Evolutionary conservation across 1,140 invertebrate genomes (phyloP), one percentile per base, ranked within the genome.

Genomic region (Aphis craccivora): DNA sequence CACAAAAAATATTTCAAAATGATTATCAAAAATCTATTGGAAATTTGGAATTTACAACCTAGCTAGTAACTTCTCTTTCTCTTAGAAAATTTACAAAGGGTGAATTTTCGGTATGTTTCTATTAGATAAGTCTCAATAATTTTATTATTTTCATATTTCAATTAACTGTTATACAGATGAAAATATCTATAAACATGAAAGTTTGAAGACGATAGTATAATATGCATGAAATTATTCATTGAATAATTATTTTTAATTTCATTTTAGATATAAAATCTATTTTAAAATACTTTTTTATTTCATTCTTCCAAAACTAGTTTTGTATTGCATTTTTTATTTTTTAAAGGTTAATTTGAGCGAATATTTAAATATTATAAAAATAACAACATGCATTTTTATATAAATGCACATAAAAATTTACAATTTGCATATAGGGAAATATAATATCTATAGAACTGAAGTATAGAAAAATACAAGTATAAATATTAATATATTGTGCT

Each of bases 361-460:
- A 53, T 53, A 53, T 53, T 76, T 76, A 76, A 76, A 35, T 76
- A 76, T n/a, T 67, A n/a, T 76, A 76, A 76, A 76, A 76, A 76
- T 76, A n/a, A 76, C n/a, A 35, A n/a, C 0, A 35, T 67, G 60
- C 60, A 67, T 67, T 67, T 76, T n/a, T 76, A 76, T 76, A n/a
- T n/a, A 76, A 76, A 76, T 76, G 1, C 60, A 18, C 30, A 76
- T 76, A 76, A n/a, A n/a, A 76, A 76, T 76, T 4, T 76, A n/a
- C 60, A 18, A 76, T 76, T 76, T 76, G n/a, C 60, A 67, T 67
- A 67, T 7, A 20, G 11, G 14, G n/a, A n/a, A n/a, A n/a, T n/a
- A 67, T 30, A 30, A 4, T 67, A 30, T 14, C n/a, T 67, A n/a
- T 11, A 67, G 60, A 67, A n/a, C 30, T 67, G 9, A 9, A 60